Evolutionary conservation across 2,797 vertebrate species (phyloP), one percentile per base, ranked within the genome.

Genomic region (Pteronotus mesoamericanus): DNA sequence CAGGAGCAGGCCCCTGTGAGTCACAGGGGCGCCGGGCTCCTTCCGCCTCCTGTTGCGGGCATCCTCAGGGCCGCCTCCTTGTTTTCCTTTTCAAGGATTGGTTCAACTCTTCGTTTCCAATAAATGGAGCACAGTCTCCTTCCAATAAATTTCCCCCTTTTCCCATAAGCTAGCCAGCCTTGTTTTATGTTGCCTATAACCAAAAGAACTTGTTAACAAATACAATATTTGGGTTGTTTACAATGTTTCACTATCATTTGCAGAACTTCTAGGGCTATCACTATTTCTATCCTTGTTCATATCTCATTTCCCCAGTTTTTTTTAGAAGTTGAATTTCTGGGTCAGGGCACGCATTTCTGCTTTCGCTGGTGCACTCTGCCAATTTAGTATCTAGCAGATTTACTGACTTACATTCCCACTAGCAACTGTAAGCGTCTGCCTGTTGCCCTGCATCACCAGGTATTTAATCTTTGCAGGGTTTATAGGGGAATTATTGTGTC

Each of bases 131-230:
- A 51, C 48, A 32, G 53, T 29, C 26, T 44, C 91, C 59, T 88
- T 85, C 85, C 66, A 71, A 46, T 91, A 77, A 86, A 75, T 51
- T 10, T 16, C 16, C 22, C 34, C 9, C 21, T 72, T n/a, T 19
- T 46, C 68, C 16, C 34, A 59, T 71, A 57, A 16, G n/a, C 71
- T 77, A 24, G 80, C 42, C n/a, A 64, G 88, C 16, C 29, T 44
- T 79, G 80, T 75, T 89, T 89, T 42, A 78, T 42, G 34, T 64
- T 95, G 91, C 80, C 89, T 66, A 37, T 74, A 74, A 92, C 82
- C 77, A 44, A 32, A 92, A 68, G 69, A 74, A 69, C 77, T 82
- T 48, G 57, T 57, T 44, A 57, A 55, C 46, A 46, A 53, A 78
- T 32, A 9, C 32, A 18, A 46, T 68, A 5, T 8, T 79, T 29